Percentiles rank a stretch among this genome's conserved stretches.
Conservation (phyloP, 2,888 invertebrate species). For the Cryptophagus acutangulus region DNA sequence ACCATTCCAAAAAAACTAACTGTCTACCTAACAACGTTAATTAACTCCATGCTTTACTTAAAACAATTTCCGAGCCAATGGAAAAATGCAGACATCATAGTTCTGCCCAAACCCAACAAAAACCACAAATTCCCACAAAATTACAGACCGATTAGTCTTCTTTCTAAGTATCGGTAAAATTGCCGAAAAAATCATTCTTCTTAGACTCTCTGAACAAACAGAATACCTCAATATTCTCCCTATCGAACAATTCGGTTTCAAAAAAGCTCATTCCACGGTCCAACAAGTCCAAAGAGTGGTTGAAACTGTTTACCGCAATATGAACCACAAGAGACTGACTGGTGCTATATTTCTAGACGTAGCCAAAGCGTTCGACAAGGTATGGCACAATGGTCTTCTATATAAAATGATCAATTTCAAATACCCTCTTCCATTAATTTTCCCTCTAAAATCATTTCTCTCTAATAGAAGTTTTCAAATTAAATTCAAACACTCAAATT, state of each 20-base stretch:
- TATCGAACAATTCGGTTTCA: slow-evolving; percentile 32
- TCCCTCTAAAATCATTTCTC: not conserved
- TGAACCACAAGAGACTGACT: no score
- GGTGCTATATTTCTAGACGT: slow-evolving; percentile 34
- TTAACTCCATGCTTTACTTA: no score
- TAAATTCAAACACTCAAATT: not conserved
- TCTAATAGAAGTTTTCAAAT: not conserved
- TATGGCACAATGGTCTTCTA: slow-evolving; percentile 35
- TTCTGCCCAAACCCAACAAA: not conserved
- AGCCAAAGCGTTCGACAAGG: slow-evolving; percentile 36
- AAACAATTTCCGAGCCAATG: not conserved
- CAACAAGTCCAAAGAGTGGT: slow-evolving; percentile 31
- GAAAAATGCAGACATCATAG: not conserved
- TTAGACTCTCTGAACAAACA: not conserved
- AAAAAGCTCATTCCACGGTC: slow-evolving; percentile 31
- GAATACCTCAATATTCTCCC: slow-evolving; percentile 6
- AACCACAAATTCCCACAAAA: slow-evolving; percentile 10
- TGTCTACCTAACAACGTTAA: no score
- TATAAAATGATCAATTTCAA: slow-evolving; percentile 23
- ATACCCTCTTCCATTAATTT: not conserved
- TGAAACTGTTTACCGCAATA: slow-evolving; percentile 21
- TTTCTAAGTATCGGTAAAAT: slow-evolving; percentile 21
- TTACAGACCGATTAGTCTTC: slow-evolving; percentile 25
- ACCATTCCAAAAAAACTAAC: no score
- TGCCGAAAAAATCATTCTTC: slow-evolving; percentile 23